phyloP scores from a whole-genome alignment of 2,797 vertebrate genomes.

The Chelon auratus region DNA sequence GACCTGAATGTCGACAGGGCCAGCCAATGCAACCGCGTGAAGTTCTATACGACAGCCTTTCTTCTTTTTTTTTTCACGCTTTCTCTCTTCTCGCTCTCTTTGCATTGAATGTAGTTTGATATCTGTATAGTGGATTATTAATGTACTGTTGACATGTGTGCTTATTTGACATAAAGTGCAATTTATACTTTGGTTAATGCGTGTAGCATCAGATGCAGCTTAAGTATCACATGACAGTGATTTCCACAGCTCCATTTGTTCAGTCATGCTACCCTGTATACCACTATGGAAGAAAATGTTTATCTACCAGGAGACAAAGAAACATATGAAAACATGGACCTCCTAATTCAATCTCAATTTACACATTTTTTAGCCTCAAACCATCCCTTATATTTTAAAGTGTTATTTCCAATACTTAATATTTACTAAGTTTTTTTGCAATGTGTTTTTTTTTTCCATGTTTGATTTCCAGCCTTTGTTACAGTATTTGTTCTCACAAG shows the following conservation, averaged over 20 bases:
- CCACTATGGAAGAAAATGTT: conserved; percentile 68
- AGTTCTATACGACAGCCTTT: conserved; percentile 50
- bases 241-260: conserved; percentile 64
- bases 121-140: conserved; percentile 85
- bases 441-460: conserved; percentile 27
- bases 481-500: conserved; percentile 64
- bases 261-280: conserved; percentile 61
- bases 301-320: conserved; percentile 48
- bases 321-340: conserved; percentile 49
- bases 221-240: conserved; percentile 63
- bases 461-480: conserved; percentile 63
- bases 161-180: conserved; percentile 85
- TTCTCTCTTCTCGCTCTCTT: conserved; percentile 52
- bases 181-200: conserved; percentile 82
- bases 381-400: conserved; percentile 44
- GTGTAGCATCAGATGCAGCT: conserved; percentile 76
- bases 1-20: conserved; percentile 47
- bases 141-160: conserved; percentile 80
- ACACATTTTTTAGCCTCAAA: conserved; percentile 49
- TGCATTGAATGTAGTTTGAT: conserved; percentile 87
- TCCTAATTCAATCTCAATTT: conserved; percentile 49
- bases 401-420: conserved; percentile 58
- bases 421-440: conserved; percentile 46
- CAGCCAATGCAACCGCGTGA: conserved; percentile 43
- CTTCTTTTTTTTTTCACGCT: conserved; percentile 32